phyloP scores from a whole-genome alignment of 1,140 invertebrate genomes.

The Drosophila simulans region DNA sequence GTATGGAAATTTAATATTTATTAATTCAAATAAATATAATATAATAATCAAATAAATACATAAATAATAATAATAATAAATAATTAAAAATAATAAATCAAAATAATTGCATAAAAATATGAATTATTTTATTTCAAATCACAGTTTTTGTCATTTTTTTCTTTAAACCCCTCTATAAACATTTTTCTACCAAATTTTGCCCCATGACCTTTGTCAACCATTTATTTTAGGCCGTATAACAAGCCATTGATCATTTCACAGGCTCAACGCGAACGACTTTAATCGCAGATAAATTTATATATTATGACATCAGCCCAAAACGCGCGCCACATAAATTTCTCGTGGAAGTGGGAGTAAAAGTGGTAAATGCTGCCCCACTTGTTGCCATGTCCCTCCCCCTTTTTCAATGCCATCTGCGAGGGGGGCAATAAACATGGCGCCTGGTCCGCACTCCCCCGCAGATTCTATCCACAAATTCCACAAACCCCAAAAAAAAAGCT shows the following conservation, averaged over 20 bases:
- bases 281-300: slow-evolving; percentile 59
- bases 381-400: slow-evolving; percentile 41
- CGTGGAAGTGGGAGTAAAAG: slow-evolving; percentile 1
- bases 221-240: slow-evolving; percentile 45
- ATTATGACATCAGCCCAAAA: slow-evolving; percentile 45
- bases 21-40: no score
- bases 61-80: no score
- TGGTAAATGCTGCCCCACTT: slow-evolving; percentile 35
- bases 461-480: slow-evolving; percentile 3
- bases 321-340: slow-evolving; percentile 39
- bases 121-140: no score
- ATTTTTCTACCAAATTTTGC: not conserved
- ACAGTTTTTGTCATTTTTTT: no score
- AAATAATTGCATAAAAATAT: no score
- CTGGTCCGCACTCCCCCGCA: slow-evolving; percentile 7
- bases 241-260: slow-evolving; percentile 56
- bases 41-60: no score
- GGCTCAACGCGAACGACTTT: slow-evolving; percentile 34
- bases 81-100: no score
- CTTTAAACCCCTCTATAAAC: not conserved
- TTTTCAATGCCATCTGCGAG: slow-evolving; percentile 61
- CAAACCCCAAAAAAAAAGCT: slow-evolving; percentile 11
- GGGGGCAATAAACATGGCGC: slow-evolving; percentile 66
- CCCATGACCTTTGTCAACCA: slow-evolving; percentile 35
- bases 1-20: not conserved